Base-by-base conservation (phyloP, 2,797 vertebrate species). In the Crypturellus tataupa region DNA sequence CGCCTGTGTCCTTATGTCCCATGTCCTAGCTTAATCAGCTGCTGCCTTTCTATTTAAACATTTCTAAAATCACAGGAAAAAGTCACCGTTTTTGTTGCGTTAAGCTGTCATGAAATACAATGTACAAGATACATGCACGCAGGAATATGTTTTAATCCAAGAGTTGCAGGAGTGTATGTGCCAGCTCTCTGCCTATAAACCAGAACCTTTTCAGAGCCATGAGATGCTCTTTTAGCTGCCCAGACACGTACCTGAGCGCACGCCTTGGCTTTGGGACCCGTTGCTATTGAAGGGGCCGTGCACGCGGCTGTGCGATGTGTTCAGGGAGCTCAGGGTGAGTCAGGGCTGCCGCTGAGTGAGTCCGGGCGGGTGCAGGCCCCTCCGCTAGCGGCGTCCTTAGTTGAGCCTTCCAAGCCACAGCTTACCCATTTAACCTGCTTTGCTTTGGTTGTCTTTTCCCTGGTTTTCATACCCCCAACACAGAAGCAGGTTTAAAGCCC, bases 161-260 rank as follows among this genome's bases (percentile, higher is more conserved):
- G 16, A 46, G 81, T 51, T 64, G 18, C 25, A 24, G 31, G 39
- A 33, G 13, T 1, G 6, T 37, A 16, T 1, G 0, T 27, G 39
- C 8, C 35, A 31, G 0, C 33, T 51, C 13, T 15, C 46, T 2
- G 6, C 24, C 35, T 3, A 3, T 51, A 56, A 80, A 14, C 31
- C 5, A 12, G 27, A 40, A 10, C 15, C 23, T 44, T 44, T 42
- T n/a, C 11, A 79, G 68, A 73, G n/a, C 37, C 2, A 0, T 15
- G 68, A 25, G 69, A 15, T 75, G 72, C 6, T 49, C 33, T 55
- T 35, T 24, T 7, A 49, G 49, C 58, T 53, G 59, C 58, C 69
- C 25, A 13, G 58, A 33, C 27, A 49, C 10, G 14, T 3, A 5
- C 13, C 27, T 15, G 6, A 20, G 7, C 1, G 17, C 21, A 24